A percentile compares a stretch with the other conserved stretches of the same genome.
These are phyloP conservation scores for Gavialis gangeticus DNA, from an alignment of 2,113 vertebrate species.

Conservation along the genomic window DNA sequence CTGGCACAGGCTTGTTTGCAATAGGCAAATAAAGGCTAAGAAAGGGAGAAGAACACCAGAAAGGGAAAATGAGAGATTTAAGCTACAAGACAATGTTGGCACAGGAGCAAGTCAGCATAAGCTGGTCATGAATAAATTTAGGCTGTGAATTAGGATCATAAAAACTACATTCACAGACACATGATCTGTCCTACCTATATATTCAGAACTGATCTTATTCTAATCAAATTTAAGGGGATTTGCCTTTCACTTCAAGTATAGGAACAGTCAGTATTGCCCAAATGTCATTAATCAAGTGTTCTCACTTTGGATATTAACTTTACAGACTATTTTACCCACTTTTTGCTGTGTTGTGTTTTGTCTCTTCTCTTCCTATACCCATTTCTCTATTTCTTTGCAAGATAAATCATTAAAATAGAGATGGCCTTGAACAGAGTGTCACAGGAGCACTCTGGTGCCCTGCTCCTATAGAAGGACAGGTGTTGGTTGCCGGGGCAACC, in stretches of 20 bases:
- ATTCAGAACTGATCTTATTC: background rate
- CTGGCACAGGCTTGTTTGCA: too few relatives aligned
- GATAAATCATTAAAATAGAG: background rate
- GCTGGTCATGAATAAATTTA: too few relatives aligned
- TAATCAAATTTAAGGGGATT: background rate
- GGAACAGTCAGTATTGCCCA: background rate
- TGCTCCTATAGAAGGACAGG: too few relatives aligned
- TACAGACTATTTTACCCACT: background rate
- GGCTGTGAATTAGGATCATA: too few relatives aligned
- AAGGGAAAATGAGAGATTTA: too few relatives aligned
- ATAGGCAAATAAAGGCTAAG: too few relatives aligned
- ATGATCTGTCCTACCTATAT: background rate
- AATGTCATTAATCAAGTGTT: background rate
- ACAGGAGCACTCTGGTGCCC: too few relatives aligned
- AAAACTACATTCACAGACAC: too few relatives aligned
- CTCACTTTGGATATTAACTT: background rate
- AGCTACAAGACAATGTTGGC: too few relatives aligned
- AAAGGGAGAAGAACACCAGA: too few relatives aligned
- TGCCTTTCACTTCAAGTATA: background rate
- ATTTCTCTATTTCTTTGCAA: background rate
- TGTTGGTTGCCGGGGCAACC: too few relatives aligned
- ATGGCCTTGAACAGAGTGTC: background rate
- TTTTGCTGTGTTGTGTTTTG: background rate
- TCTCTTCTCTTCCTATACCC: background rate
- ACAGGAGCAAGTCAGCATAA: too few relatives aligned